Evolutionary conservation across 2,888 invertebrate genomes (phyloP).

Genomic region (Toxonevra muliebris): DNA sequence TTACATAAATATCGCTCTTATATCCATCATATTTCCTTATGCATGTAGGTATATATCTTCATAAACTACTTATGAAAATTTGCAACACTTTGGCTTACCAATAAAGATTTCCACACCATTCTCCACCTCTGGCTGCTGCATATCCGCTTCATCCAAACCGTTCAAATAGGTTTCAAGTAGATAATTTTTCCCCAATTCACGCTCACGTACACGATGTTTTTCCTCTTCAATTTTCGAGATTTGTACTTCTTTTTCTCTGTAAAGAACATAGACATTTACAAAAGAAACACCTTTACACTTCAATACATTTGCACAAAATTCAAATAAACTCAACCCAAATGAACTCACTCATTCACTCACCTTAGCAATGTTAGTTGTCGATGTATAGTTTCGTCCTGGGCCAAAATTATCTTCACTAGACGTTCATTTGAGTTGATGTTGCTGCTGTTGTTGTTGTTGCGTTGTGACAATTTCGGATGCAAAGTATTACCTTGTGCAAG

Average conservation of each 20-base stretch:
- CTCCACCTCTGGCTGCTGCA: conserved; percentile 21
- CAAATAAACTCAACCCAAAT: not conserved
- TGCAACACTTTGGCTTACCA: conserved; percentile 37
- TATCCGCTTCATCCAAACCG: conserved; percentile 67
- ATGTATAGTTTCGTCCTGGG: conserved; percentile 70
- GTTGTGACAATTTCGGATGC: conserved; percentile 55
- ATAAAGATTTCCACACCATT: conserved; percentile 46
- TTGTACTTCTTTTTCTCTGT: conserved; percentile 78
- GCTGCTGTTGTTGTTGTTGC: conserved; percentile 27
- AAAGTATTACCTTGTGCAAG: conserved; percentile 57
- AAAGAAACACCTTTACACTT: not conserved
- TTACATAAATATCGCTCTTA: too few relatives aligned
- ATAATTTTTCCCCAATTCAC: conserved; percentile 82
- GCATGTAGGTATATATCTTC: too few relatives aligned
- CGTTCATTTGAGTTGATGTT: conserved; percentile 61
- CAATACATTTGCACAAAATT: not conserved
- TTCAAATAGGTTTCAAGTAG: conserved; percentile 79
- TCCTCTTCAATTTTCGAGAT: conserved; percentile 82
- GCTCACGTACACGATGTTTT: conserved; percentile 76
- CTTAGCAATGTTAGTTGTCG: conserved; percentile 63
- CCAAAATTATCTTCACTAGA: conserved; percentile 68
- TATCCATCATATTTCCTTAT: too few relatives aligned
- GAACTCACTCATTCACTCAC: conserved; percentile 45
- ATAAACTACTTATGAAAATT: too few relatives aligned
- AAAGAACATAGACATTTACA: not conserved